phyloP scores from a whole-genome alignment of 2,113 vertebrate genomes.

The Laterallus jamaicensis region DNA sequence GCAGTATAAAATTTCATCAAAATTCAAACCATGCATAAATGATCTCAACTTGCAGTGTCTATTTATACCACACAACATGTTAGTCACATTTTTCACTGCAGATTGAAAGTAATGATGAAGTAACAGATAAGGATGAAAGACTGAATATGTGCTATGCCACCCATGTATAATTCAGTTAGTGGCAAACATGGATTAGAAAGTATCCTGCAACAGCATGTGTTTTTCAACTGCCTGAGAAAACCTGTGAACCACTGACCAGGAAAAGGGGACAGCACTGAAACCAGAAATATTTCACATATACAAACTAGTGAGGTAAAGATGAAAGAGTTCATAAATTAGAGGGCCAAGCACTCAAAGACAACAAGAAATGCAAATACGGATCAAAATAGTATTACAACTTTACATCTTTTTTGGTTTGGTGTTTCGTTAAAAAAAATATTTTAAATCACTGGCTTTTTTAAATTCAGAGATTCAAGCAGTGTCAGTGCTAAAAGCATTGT shows the following conservation, averaged over 20 bases:
- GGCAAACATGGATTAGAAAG: constrained; percentile 37
- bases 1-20: constrained; percentile 74
- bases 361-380: neutral
- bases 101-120: constrained; percentile 64
- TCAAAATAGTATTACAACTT: neutral
- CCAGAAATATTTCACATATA: neutral
- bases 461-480: neutral
- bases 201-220: neutral
- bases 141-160: constrained; percentile 50
- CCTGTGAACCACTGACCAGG: neutral
- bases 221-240: constrained; percentile 30
- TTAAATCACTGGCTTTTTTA: neutral
- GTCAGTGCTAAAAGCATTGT: neutral
- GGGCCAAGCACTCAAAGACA: neutral
- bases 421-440: neutral
- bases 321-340: neutral
- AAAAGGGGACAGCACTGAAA: neutral
- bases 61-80: constrained; percentile 70
- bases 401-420: neutral
- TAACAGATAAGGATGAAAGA: constrained; percentile 67
- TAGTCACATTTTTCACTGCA: constrained; percentile 64
- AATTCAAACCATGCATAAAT: constrained; percentile 73
- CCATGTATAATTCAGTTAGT: constrained; percentile 62
- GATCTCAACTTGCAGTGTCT: constrained; percentile 66
- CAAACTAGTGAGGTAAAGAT: neutral